Conservation (phyloP, 2,888 invertebrate genomes). For the Rotaria macrura region DNA sequence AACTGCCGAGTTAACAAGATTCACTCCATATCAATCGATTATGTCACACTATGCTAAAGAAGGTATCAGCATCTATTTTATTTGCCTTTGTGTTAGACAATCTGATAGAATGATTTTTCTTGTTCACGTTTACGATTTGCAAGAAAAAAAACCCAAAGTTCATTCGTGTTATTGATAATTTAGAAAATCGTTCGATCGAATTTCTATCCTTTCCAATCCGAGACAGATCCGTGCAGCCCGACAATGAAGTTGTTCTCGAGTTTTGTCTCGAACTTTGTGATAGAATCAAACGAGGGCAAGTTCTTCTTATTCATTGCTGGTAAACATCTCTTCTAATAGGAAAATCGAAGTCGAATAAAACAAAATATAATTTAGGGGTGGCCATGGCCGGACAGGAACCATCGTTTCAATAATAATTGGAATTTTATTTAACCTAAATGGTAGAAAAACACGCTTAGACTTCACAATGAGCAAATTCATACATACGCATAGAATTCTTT, state of each 20-base stretch:
- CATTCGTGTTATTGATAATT: background rate
- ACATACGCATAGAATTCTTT: too few species aligned
- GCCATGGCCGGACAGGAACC: conserved; percentile 8
- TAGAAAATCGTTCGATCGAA: background rate
- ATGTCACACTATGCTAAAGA: background rate
- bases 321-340: background rate
- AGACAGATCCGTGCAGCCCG: background rate
- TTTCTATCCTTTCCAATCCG: background rate
- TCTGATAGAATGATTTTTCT: background rate
- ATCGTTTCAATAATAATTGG: background rate
- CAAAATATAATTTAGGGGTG: background rate
- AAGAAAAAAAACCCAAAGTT: too few species aligned
- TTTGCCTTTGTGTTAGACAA: too few species aligned
- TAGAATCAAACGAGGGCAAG: background rate
- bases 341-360: too few species aligned
- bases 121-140: background rate
- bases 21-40: background rate
- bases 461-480: too few species aligned
- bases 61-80: background rate
- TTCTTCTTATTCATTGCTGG: conserved; percentile 1
- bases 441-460: background rate
- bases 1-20: background rate
- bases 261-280: background rate
- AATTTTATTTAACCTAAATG: background rate
- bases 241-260: background rate